Evolutionary conservation across 1,140 invertebrate species (phyloP).

Genomic region (Eupeodes corollae): DNA sequence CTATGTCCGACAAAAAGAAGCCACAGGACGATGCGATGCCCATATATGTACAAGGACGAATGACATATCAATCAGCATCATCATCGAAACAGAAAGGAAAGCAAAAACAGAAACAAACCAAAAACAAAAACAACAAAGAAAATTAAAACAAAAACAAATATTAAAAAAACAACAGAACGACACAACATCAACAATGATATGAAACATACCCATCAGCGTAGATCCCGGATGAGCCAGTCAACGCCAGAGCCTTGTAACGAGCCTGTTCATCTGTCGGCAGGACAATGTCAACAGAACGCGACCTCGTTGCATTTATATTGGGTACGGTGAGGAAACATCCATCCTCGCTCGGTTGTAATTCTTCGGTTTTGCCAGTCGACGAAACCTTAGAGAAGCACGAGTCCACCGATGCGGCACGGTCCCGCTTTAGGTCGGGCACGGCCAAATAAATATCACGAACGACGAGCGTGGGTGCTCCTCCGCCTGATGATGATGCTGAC

Average conservation of each 20-base stretch:
- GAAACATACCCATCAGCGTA: neutral
- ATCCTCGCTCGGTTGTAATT: constrained; percentile 46
- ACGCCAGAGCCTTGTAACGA: constrained; percentile 65
- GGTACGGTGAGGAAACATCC: constrained; percentile 54
- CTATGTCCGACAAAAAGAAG: too few relatives aligned
- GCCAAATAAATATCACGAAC: constrained; percentile 66
- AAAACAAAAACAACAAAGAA: too few relatives aligned
- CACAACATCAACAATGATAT: too few relatives aligned
- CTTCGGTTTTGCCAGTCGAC: constrained; percentile 52
- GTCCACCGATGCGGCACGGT: constrained; percentile 73
- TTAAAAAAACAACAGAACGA: too few relatives aligned
- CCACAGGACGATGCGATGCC: too few relatives aligned
- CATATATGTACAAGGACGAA: neutral
- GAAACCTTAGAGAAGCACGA: constrained; percentile 65
- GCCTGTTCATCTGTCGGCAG: constrained; percentile 76
- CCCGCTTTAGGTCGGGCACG: constrained; percentile 68
- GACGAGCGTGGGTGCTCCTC: constrained; percentile 15
- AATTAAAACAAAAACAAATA: too few relatives aligned
- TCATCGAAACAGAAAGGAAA: constrained; percentile 12
- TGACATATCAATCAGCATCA: constrained; percentile 28
- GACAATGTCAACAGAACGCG: constrained; percentile 81
- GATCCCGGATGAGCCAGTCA: constrained; percentile 36
- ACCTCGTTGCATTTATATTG: constrained; percentile 55
- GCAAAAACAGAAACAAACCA: too few relatives aligned
- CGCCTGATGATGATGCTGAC: constrained; percentile 5